Conservation (phyloP, 2,113 vertebrate genomes). For the Kryptolebias marmoratus region DNA sequence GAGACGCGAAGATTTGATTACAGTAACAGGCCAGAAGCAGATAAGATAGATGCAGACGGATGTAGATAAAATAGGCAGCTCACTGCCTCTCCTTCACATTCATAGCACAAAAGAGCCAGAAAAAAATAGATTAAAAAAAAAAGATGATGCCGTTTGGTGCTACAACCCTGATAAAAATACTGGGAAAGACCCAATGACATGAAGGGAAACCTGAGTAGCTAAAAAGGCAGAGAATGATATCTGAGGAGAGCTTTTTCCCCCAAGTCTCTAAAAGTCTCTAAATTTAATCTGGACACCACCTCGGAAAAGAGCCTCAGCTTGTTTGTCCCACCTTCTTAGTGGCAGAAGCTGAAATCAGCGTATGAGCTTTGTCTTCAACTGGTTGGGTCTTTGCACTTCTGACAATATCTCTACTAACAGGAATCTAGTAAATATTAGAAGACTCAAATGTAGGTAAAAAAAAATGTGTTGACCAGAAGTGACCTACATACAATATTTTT, state of each 20-base stretch:
- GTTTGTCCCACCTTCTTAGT: too few relatives aligned
- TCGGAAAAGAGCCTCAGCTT: neutral
- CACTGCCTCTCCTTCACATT: conserved; percentile 10
- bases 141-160: conserved; percentile 12
- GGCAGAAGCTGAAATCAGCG: too few relatives aligned
- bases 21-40: conserved; percentile 43
- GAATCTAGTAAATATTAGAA: too few relatives aligned
- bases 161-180: conserved; percentile 15
- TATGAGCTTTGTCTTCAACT: too few relatives aligned
- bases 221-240: conserved; percentile 47
- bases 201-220: conserved; percentile 26
- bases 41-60: conserved; percentile 36
- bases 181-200: conserved; percentile 6
- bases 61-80: conserved; percentile 28
- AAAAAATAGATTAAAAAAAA: neutral
- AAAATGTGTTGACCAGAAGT: too few relatives aligned
- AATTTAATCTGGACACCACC: conserved; percentile 30
- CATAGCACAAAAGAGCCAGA: conserved; percentile 5
- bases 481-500: too few relatives aligned
- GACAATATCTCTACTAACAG: too few relatives aligned
- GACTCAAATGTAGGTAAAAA: too few relatives aligned
- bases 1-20: conserved; percentile 64
- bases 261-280: conserved; percentile 14
- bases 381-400: too few relatives aligned
- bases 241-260: conserved; percentile 40